Percentiles rank a stretch among this genome's conserved stretches.
phyloP scores from a whole-genome alignment of 2,797 vertebrate genomes.

The Argyrosomus regius region DNA sequence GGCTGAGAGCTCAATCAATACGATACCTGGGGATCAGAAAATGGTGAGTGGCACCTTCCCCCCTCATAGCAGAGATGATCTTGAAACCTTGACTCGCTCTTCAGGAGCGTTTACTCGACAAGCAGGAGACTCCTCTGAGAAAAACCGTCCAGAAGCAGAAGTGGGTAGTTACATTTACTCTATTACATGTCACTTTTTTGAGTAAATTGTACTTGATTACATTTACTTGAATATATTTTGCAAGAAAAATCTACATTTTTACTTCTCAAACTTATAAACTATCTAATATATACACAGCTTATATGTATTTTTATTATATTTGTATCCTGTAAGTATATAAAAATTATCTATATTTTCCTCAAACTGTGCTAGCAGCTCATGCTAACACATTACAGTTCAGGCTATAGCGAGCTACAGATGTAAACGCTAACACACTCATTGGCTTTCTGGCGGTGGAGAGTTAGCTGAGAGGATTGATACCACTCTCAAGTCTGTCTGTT shows the following conservation, averaged over 20 bases:
- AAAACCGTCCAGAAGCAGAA: not conserved
- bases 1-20: conserved; percentile 76
- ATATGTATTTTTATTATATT: too few species aligned
- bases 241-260: not conserved
- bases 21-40: conserved; percentile 62
- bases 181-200: not conserved
- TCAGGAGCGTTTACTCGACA: conserved; percentile 22
- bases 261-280: not conserved
- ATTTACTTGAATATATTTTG: not conserved
- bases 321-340: too few species aligned
- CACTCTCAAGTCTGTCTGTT: too few species aligned
- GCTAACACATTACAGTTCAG: too few species aligned
- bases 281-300: too few species aligned
- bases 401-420: too few species aligned
- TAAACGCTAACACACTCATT: too few species aligned
- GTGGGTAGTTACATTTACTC: not conserved
- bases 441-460: too few species aligned
- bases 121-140: not conserved
- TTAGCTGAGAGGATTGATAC: too few species aligned
- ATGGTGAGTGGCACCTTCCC: conserved; percentile 40
- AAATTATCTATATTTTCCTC: too few species aligned
- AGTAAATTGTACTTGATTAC: not conserved
- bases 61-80: conserved; percentile 54
- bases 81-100: conserved; percentile 27
- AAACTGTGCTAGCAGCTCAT: too few species aligned